Percentiles rank a stretch among this genome's conserved stretches.
These are phyloP conservation scores for Sicus ferrugineus DNA, from an alignment of 2,888 invertebrate genomes.

Conservation along the genomic window DNA sequence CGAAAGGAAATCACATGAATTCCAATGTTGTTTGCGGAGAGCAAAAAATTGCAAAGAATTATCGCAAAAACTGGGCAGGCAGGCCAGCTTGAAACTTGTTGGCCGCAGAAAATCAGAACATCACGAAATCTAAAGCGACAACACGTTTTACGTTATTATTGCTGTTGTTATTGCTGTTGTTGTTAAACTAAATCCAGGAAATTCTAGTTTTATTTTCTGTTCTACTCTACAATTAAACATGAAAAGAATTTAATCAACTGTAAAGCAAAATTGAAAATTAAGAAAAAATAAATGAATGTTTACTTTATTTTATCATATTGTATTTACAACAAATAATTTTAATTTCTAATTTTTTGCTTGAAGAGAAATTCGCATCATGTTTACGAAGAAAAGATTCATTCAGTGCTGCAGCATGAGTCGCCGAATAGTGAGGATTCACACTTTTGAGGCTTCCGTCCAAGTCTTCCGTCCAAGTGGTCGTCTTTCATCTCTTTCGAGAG, in stretches of 20 bases:
- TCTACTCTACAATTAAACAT: background rate
- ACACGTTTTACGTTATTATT: background rate
- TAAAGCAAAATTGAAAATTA: no score
- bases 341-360: no score
- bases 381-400: no score
- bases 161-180: background rate
- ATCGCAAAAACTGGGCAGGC: background rate
- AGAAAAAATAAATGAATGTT: no score
- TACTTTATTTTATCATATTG: no score
- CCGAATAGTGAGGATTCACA: background rate
- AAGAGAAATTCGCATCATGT: no score
- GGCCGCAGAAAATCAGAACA: background rate
- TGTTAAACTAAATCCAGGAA: slow-evolving; percentile 9
- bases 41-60: slow-evolving; percentile 2
- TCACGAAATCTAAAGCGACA: background rate
- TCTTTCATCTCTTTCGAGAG: background rate
- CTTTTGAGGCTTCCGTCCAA: slow-evolving; percentile 2
- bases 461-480: background rate
- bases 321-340: no score
- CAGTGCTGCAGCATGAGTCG: background rate
- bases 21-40: slow-evolving; percentile 26
- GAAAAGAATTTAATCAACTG: slow-evolving; percentile 25
- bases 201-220: background rate
- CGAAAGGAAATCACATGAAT: slow-evolving; percentile 23
- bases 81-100: background rate